Percentiles rank a stretch among this genome's conserved stretches.
Evolutionary conservation across 1,140 invertebrate genomes (phyloP).

Genomic region (Drosophila truncata): DNA sequence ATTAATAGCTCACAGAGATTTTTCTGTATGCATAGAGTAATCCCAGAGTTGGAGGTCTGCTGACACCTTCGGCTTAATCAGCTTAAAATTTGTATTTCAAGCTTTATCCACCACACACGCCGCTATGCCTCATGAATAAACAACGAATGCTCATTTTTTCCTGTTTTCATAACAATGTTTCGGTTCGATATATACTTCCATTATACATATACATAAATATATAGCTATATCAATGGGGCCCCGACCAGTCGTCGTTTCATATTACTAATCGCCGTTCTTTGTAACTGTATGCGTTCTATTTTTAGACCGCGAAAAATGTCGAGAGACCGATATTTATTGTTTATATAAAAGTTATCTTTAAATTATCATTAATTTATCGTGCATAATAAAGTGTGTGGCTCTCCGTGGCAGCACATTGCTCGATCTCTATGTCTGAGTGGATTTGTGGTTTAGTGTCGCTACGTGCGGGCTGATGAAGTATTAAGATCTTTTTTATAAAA

Average conservation of each 20-base stretch:
- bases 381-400: slow-evolving; percentile 63
- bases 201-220: neutral
- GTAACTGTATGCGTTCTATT: slow-evolving; percentile 49
- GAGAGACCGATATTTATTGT: slow-evolving; percentile 66
- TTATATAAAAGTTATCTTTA: slow-evolving; percentile 76
- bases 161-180: slow-evolving; percentile 38
- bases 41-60: slow-evolving; percentile 19
- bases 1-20: slow-evolving; percentile 19
- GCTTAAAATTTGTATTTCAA: slow-evolving; percentile 26
- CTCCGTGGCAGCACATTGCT: slow-evolving; percentile 32
- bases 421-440: slow-evolving; percentile 20
- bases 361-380: slow-evolving; percentile 81
- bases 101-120: slow-evolving; percentile 31
- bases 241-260: slow-evolving; percentile 10
- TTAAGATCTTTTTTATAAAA: neutral
- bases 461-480: slow-evolving; percentile 37
- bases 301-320: slow-evolving; percentile 37
- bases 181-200: slow-evolving; percentile 24
- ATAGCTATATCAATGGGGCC: slow-evolving; percentile 24
- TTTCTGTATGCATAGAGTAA: slow-evolving; percentile 26
- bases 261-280: slow-evolving; percentile 42
- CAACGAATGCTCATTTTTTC: slow-evolving; percentile 40
- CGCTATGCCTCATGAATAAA: slow-evolving; percentile 38
- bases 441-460: slow-evolving; percentile 28
- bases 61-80: slow-evolving; percentile 38